Evolutionary conservation across 2,797 vertebrate species (phyloP), one percentile per base, ranked within the genome.

Genomic region (Miichthys miiuy): DNA sequence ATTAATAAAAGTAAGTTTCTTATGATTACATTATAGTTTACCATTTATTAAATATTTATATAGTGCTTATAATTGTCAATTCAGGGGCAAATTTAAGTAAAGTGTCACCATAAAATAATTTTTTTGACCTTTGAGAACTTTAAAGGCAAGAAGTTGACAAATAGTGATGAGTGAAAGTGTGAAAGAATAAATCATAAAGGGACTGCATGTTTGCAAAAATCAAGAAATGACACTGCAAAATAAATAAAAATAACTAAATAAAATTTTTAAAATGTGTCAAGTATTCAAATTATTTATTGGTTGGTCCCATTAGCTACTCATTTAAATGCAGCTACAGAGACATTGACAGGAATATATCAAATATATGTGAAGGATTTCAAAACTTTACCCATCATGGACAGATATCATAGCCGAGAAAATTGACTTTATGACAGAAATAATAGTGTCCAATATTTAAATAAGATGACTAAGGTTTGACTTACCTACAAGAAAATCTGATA

Each of bases 401-500:
- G 20, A 47, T 12, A 11, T 42, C 67, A 56, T 0, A 68, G 16
- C 20, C 54, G 8, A 50, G 6, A 9, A 27, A 27, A 60, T 17
- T 6, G 8, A 5, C 16, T 50, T 38, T 41, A 5, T 52, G 42
- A 2, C 20, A 68, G 14, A 27, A 38, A 21, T 9, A 60, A n/a
- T 1, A 42, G 6, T 2, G 3, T 50, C 1, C 34, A 38, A 9
- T 42, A 13, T n/a, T 25, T 34, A 48, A 54, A 2, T 5, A 0
- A 17, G 46, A 55, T 21, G 0, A 54, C 16, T 20, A 11, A 72
- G 14, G 20, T 42, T 54, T 7, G 7, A 92, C 93, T 93, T 92
- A 97, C 96, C 96, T 12, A 97, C 95, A 20, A 97, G 95, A 87
- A 97, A 97, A 92, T 98, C 96, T 50, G 96, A 96, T 87, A 98